A percentile compares a stretch with the other conserved stretches of the same genome.
Conservation (phyloP, 2,797 vertebrate species). For the Lepus townsendii region DNA sequence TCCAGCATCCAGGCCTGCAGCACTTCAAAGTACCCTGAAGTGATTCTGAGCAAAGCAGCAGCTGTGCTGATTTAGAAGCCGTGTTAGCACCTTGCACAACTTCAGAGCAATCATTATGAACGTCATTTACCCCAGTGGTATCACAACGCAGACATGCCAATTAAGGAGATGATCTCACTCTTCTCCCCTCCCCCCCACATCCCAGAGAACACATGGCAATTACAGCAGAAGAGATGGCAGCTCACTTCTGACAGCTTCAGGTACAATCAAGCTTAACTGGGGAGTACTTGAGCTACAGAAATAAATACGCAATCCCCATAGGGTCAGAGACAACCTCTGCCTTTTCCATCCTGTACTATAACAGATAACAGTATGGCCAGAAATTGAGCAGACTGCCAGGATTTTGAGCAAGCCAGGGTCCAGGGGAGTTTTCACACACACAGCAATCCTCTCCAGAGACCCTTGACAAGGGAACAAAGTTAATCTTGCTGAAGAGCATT, state of each 20-base stretch:
- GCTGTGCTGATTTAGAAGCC: constrained; percentile 31
- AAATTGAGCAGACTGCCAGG: not conserved
- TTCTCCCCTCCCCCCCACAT: not conserved
- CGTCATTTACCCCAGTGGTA: constrained; percentile 36
- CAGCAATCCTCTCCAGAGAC: not conserved
- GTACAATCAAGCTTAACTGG: not conserved
- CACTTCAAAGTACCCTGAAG: not conserved
- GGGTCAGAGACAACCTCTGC: not conserved
- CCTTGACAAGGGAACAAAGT: not conserved
- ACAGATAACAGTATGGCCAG: not conserved
- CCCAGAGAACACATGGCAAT: constrained; percentile 46
- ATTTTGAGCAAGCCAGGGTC: not conserved
- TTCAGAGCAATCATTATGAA: constrained; percentile 7
- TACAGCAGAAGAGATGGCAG: constrained; percentile 15
- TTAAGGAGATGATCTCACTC: constrained; percentile 48
- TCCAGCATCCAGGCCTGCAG: not conserved
- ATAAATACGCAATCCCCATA: not conserved
- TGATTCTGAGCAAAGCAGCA: not conserved
- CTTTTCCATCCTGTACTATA: not conserved
- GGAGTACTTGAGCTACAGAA: not conserved
- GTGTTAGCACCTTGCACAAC: not conserved
- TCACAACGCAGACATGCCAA: constrained; percentile 59
- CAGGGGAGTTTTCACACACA: not conserved
- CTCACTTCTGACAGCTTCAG: not conserved
- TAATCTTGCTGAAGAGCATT: not conserved